A percentile compares a stretch with the other conserved stretches of the same genome.
Conservation (phyloP, 1,140 invertebrate species). For the Drosophila rhopaloa region DNA sequence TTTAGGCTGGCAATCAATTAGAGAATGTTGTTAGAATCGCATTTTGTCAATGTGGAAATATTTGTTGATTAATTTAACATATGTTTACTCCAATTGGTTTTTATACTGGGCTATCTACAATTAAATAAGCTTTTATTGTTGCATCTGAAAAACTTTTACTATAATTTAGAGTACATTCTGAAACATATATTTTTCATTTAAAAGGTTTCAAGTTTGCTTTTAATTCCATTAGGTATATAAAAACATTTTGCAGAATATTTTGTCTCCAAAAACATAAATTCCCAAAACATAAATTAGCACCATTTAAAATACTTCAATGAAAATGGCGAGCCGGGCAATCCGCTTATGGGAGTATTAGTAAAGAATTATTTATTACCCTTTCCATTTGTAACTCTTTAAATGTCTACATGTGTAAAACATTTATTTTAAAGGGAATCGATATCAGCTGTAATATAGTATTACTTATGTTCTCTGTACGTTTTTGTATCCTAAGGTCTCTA, state of each 20-base stretch:
- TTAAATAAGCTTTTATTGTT: not conserved
- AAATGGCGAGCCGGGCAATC: not conserved
- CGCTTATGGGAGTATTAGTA: not conserved
- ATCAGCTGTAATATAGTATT: too few species aligned
- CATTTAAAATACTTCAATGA: not conserved
- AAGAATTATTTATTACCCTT: not conserved
- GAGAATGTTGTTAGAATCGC: not conserved
- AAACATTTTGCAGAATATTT: not conserved
- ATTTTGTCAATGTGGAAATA: not conserved
- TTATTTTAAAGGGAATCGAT: too few species aligned
- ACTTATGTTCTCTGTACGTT: too few species aligned
- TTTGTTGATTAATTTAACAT: too few species aligned
- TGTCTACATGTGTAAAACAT: too few species aligned
- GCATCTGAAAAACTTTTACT: not conserved
- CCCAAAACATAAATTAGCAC: not conserved
- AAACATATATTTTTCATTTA: not conserved
- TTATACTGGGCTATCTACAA: not conserved
- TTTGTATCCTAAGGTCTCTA: too few species aligned
- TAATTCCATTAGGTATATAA: constrained; percentile 10
- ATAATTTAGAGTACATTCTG: not conserved
- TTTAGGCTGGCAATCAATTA: constrained; percentile 6
- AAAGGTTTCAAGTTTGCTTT: not conserved
- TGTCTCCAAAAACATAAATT: not conserved
- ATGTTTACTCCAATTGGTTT: too few species aligned
- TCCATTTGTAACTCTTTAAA: too few species aligned